Evolutionary conservation across 2,888 invertebrate species (phyloP), one percentile per base, ranked within the genome.

Genomic region (Myathropa florea): DNA sequence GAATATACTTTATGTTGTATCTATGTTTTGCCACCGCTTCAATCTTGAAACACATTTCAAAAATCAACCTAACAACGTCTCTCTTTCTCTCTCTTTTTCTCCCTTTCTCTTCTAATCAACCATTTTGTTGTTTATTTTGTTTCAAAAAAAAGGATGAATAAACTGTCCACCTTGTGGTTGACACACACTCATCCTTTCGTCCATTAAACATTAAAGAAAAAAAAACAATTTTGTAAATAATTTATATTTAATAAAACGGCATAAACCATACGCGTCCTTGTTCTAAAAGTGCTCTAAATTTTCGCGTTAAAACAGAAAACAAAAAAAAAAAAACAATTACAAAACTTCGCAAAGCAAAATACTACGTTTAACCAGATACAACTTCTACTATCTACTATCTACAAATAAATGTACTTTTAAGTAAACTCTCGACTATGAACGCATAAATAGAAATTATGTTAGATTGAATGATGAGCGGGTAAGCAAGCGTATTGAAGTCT

Each of bases 211-310:
- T 55, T 60, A 36, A 67, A 67, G 71, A 36, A 55, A 57, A 39
- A 68, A 59, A 77, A 84, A 79, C 76, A 77, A 81, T 81, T 85
- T 84, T 85, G 84, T 85, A 85, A 81, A 85, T 81, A 72, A 60
- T n/a, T 71, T 53, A 78, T 64, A 30, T 59, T 61, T n/a, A 64
- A 75, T 4, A 61, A 61, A 72, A 72, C 30, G 77, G 65, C 53
- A 71, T 26, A 81, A 84, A 64, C 61, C n/a, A 79, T 67, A 67
- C 55, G 67, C 84, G 81, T 85, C 79, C 73, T 68, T 70, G 26
- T n/a, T 72, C 61, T 80, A 18, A 24, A n/a, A 85, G 77, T 77
- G 73, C 68, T 78, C 67, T 28, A 23, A 72, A 59, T 57, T 9
- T 39, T 46, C 46, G 46, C 18, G 46, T 65, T 60, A 53, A 65